Base-by-base conservation (phyloP, 2,797 vertebrate genomes). In the Gallinago solitaria region DNA sequence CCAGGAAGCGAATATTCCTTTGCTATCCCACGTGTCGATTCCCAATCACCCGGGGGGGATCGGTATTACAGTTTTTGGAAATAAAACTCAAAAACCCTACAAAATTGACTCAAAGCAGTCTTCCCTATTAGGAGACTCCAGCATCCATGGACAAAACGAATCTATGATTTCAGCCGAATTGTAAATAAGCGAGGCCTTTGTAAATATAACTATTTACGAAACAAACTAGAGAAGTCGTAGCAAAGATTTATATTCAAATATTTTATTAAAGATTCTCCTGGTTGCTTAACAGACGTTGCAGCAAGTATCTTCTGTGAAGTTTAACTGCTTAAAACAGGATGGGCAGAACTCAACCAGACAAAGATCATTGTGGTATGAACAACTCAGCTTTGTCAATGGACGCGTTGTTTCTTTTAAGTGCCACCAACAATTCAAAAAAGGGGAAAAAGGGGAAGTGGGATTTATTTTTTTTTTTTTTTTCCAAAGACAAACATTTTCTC, bases 1-100 rank as follows among this genome's bases (percentile, higher is more conserved):
- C 97, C 99, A 99, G 68, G 99, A 99, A 25, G 99, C 99, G 67
- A 99, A 99, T 96, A 99, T 99, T 4, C 99, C 99, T 24, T 97
- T 99, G 97, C 98, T 99, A 1, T 99, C 99, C 60, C 99, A 99
- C 96, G 97, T 99, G 97, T 98, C 98, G 5, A 98, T 99, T 16
- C 98, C 98, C 67, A 99, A 97, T 83, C 98, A 99, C 96, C 98
- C 99, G 0, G 96, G 98, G 16, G 98, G 98, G 4, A 98, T 98
- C 50, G 97, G 97, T 2, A 93, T 98, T 83, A 96, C 99, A 24
- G 94, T 99, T 94, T 99, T 99, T 9, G 98, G 99, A 98, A 99
- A 98, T 50, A 97, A 99, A 94, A 97, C 98, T 91, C 99, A 99
- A 85, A 99, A 99, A 97, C 94, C 98, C 11, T 98, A 98, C 93